Base-by-base conservation (phyloP, 1,140 invertebrate genomes). In the Caerostris extrusa region DNA sequence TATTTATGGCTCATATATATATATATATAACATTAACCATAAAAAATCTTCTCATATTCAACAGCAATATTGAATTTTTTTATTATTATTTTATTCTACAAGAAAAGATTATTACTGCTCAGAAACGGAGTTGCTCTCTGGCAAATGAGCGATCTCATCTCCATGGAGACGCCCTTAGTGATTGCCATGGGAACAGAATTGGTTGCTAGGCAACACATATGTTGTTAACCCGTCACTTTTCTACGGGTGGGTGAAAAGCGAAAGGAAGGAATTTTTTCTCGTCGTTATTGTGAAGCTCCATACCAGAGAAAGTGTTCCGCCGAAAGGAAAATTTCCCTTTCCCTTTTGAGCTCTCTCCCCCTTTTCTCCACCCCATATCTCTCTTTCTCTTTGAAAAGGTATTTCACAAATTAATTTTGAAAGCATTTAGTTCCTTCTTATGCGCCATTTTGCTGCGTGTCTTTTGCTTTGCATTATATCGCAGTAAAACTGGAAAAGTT, bases 181-280 rank as follows among this genome's bases (percentile, higher is more conserved):
- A 83, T 93, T 53, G 19, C 58, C 83, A 93, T 93, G 81, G 83
- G 5, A 12, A 93, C 61, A 17, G 34, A 71, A 10, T 19, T 7
- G 61, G 91, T 93, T 93, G 91, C 91, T 87, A 93, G 55, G 91
- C 91, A 71, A 87, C 91, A 4, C 19, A 12, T 93, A 87, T 93
- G 91, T 93, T 93, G 91, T 93, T 93, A 93, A 87, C 82, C 83
- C 91, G 64, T 93, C 91, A 87, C 91, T 93, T 83, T 86, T 64
- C 50, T 3, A n/a, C 17, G 61, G 61, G 50, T 19, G 8, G 58
- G 34, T 7, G 3, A 19, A 57, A 81, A 90, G 87, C 17, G 64
- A 81, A 90, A 71, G 61, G 89, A 81, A 81, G 89, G 61, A 90
- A 90, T 77, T 77, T 93, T n/a, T 71, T 93, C 58, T 8, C 60